Conservation (phyloP, 2,113 vertebrate species). For the Pachyramphus minor region DNA sequence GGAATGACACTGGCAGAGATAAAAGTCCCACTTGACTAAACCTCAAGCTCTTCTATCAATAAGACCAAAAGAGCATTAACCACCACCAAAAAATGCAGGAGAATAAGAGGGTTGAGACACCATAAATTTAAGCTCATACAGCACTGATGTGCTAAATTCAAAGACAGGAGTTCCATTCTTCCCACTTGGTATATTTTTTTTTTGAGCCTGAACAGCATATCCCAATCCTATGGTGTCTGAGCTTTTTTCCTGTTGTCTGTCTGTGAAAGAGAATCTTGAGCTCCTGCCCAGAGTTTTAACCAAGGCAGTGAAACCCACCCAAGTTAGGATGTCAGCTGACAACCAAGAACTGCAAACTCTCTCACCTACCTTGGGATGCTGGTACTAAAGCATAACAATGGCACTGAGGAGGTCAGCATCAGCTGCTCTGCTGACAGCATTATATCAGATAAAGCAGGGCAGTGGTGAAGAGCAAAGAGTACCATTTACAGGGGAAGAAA, state of each 20-base stretch:
- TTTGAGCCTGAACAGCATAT: neutral
- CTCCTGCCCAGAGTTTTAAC: slow-evolving; percentile 32
- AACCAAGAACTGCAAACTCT: slow-evolving; percentile 1
- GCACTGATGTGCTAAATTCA: neutral
- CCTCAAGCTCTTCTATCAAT: neutral
- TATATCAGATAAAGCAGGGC: neutral
- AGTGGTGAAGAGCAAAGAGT: neutral
- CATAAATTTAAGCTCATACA: neutral
- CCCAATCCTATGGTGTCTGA: neutral
- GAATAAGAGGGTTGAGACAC: neutral
- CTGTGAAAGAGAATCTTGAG: neutral
- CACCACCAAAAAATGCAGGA: neutral
- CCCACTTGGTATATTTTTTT: neutral
- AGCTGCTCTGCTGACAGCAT: neutral
- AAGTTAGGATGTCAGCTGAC: neutral
- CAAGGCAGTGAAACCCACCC: neutral
- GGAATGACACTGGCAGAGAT: neutral
- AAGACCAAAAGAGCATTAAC: neutral
- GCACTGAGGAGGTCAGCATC: neutral
- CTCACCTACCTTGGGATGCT: neutral
- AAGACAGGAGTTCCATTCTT: neutral
- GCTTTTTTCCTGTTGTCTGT: neutral
- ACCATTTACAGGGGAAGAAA: neutral
- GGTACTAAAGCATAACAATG: neutral
- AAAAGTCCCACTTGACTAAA: neutral